phyloP scores from a whole-genome alignment of 2,888 invertebrate genomes.

The Agrotis exclamationis region DNA sequence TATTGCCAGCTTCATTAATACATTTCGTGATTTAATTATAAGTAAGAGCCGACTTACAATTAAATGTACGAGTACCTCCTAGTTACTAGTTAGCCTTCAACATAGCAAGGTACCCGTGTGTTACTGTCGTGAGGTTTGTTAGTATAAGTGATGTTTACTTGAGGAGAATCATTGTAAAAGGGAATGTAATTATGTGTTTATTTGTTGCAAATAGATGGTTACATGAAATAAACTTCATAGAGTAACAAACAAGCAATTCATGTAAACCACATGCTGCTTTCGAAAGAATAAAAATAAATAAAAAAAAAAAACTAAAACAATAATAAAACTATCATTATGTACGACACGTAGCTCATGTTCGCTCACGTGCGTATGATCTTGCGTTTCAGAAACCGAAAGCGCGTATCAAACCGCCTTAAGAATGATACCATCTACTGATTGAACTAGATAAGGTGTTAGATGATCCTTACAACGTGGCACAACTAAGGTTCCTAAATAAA shows the following conservation, averaged over 20 bases:
- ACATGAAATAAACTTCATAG: not conserved
- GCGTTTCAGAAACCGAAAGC: too few relatives aligned
- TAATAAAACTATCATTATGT: too few relatives aligned
- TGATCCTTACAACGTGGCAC: too few relatives aligned
- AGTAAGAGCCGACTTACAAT: constrained; percentile 23
- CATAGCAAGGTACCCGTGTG: constrained; percentile 10
- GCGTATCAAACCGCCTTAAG: not conserved
- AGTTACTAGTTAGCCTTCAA: constrained; percentile 56
- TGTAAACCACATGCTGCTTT: too few relatives aligned
- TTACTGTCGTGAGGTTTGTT: constrained; percentile 31
- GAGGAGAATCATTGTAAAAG: not conserved
- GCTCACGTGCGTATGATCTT: too few relatives aligned
- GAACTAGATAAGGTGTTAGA: too few relatives aligned
- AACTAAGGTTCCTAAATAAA: not conserved
- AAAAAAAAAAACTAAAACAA: too few relatives aligned
- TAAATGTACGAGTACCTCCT: constrained; percentile 25
- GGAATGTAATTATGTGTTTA: not conserved
- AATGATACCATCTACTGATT: too few relatives aligned
- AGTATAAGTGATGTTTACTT: constrained; percentile 3
- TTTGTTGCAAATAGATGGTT: not conserved
- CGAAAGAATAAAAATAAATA: too few relatives aligned
- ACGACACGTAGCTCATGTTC: too few relatives aligned
- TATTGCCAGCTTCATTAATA: constrained; percentile 48
- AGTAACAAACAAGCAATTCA: too few relatives aligned
- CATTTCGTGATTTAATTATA: constrained; percentile 57